phyloP scores from a whole-genome alignment of 2,113 vertebrate genomes.

The Brienomyrus brachyistius region DNA sequence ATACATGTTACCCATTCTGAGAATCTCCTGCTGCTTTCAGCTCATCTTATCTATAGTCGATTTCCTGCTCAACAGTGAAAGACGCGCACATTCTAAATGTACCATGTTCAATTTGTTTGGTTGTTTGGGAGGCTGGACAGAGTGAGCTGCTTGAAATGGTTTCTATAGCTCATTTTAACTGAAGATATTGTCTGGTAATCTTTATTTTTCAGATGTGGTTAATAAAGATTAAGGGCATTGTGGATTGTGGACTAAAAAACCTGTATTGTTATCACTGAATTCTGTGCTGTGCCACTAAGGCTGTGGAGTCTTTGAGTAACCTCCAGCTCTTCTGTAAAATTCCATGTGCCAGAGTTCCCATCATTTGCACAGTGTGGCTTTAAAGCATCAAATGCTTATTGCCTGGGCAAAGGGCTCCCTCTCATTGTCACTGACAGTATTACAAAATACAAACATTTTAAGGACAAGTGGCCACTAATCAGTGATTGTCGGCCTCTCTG shows the following conservation, averaged over 20 bases:
- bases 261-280: not conserved
- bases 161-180: not conserved
- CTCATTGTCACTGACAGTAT: not conserved
- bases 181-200: not conserved
- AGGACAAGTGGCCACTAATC: not conserved
- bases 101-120: not conserved
- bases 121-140: not conserved
- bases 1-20: not conserved
- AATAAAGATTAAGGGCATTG: not conserved
- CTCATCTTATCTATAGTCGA: not conserved
- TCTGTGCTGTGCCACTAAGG: not conserved
- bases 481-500: not conserved
- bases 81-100: not conserved
- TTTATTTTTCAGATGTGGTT: not conserved
- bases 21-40: not conserved
- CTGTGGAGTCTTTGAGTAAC: not conserved
- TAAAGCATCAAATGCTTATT: not conserved
- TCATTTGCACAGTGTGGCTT: not conserved
- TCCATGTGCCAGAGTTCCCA: not conserved
- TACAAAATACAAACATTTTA: not conserved
- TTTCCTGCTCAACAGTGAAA: not conserved
- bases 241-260: not conserved
- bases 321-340: not conserved
- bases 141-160: not conserved
- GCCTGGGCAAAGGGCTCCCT: not conserved